Base-by-base conservation (phyloP, 2,797 vertebrate genomes). In the Enteromius viviparus region DNA sequence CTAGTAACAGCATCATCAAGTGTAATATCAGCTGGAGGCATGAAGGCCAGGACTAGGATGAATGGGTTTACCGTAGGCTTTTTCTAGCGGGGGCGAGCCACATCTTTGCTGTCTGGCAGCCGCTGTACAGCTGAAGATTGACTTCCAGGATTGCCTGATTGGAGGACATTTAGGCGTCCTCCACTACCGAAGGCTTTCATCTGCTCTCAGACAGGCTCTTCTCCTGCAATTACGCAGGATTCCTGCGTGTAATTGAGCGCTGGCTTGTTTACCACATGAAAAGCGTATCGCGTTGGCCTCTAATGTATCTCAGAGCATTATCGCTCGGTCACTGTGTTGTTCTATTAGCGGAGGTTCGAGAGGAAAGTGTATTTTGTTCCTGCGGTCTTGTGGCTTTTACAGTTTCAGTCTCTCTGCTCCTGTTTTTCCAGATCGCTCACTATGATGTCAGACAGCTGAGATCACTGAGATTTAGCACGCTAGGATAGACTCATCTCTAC, bases 221-320 rank as follows among this genome's bases (percentile, higher is more conserved):
- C 45, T 76, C 32, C 21, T 51, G 60, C 70, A 76, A 47, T 76
- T 55, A 42, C 3, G 1, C 34, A 53, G 47, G 34, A 83, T 69
- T 68, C 51, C 81, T 58, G 49, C 12, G 6, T 70, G 74, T n/a
- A 32, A 71, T 60, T 47, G 68, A 60, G 68, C 1, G 14, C 79
- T 49, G 76, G 76, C 23, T 62, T 62, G 51, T 81, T 60, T 47
- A 71, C 37, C 19, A 45, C 68, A 23, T n/a, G 14, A 40, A 81
- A 71, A 80, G 78, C 53, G 58, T 32, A 71, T 71, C 37, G 8
- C 1, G 37, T 45, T 80, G 37, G 14, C 51, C 53, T 51, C 53
- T 80, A 70, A 81, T 81, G 68, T 10, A 47, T 71, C 68, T 49
- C 37, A 23, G 51, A 49, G 79, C 68, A 47, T 71, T 81, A 71